Evolutionary conservation across 1,140 invertebrate species (phyloP), one percentile per base, ranked within the genome.

Genomic region (Drosophila kanapiae): DNA sequence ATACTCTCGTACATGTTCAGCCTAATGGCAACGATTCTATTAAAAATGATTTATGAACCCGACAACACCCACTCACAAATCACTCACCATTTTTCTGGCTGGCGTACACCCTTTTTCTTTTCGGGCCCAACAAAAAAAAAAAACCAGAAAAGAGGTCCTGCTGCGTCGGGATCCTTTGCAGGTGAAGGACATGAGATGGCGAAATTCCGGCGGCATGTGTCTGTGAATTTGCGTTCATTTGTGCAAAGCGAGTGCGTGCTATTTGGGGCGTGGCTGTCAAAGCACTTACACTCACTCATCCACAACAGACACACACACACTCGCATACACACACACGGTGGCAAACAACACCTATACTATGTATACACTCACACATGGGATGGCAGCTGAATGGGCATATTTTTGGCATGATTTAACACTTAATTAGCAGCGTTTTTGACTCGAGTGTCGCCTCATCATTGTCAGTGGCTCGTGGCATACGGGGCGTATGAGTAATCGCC

Each of bases 401-500:
- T 88, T 88, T 75, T 67, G 77, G 80, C 80, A 88, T 88, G 84
- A 88, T 88, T 88, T 88, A 88, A 88, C 84, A 88, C 84, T 88
- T 88, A 88, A 88, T 88, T 88, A 88, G 85, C 69, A 78, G 40
- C 75, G 43, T 81, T 84, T 90, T 87, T 80, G 81, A 90, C 85
- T 88, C 75, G 81, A 90, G 85, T 88, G 78, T 65, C 80, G 65
- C 65, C 75, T 51, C 56, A 78, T 75, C 80, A 78, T 81, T 69
- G 85, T 86, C 85, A 76, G 75, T 60, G 47, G 62, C 16, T 65
- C 40, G 40, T 42, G 37, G 47, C 74, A 64, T 59, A 81, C 42
- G 33, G 53, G 43, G 61, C 75, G 79, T 87, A 87, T 87, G 83
- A 78, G 83, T 86, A 87, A 86, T 86, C 64, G 61, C 48, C 71